A percentile compares a stretch with the other conserved stretches of the same genome.
These are phyloP conservation scores for Drosophila subquinaria DNA, from an alignment of 2,888 invertebrate species.

Conservation along the genomic window DNA sequence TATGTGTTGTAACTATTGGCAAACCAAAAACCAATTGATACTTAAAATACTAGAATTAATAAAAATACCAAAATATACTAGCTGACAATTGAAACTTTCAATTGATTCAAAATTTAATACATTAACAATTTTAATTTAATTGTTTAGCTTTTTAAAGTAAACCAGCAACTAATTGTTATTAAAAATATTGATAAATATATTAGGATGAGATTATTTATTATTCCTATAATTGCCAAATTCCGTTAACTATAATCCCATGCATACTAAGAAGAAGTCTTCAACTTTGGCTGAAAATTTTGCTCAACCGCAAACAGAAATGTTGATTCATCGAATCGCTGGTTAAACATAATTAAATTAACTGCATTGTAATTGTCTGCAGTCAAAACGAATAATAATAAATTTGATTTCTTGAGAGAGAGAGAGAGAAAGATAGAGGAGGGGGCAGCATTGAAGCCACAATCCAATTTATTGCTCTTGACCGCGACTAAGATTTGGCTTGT, in stretches of 20 bases:
- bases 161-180: too few relatives aligned
- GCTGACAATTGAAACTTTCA: too few relatives aligned
- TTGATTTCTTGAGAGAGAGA: constrained; percentile 35
- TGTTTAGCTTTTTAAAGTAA: too few relatives aligned
- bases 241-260: not conserved
- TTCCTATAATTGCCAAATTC: not conserved
- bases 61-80: too few relatives aligned
- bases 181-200: not conserved
- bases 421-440: not conserved
- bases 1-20: too few relatives aligned
- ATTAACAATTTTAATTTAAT: too few relatives aligned
- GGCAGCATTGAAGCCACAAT: constrained; percentile 46
- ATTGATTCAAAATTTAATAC: too few relatives aligned
- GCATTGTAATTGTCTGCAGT: constrained; percentile 54
- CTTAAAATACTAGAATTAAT: too few relatives aligned
- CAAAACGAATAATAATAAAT: constrained; percentile 56
- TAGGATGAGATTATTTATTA: not conserved
- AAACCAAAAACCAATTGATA: too few relatives aligned
- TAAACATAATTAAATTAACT: constrained; percentile 66
- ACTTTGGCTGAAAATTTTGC: not conserved
- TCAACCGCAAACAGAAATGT: constrained; percentile 17
- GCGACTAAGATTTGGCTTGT: constrained; percentile 60
- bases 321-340: constrained; percentile 24
- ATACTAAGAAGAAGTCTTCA: not conserved
- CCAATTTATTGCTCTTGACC: constrained; percentile 77